Base-by-base conservation (phyloP, 2,888 invertebrate genomes). In the Erebia aethiops region DNA sequence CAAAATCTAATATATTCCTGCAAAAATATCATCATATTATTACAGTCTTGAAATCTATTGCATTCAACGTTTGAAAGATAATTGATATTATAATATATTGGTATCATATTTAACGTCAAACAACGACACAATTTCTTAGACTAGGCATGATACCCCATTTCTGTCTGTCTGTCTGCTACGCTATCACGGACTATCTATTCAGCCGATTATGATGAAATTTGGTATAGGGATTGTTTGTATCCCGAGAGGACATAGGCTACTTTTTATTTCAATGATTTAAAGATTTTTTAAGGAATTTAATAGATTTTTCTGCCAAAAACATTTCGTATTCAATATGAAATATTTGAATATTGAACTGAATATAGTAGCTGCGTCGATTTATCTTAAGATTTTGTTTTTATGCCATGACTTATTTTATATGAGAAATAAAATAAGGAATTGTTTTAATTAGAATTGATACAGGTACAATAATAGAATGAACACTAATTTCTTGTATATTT, bases 401-500 rank as follows among this genome's bases (percentile, higher is more conserved):
- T 84, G 84, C 85, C 87, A 86, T 89, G 85, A 80, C 77, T 81
- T 79, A 76, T 81, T 81, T 80, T 79, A 73, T 75, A 75, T 71
- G 66, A 65, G 66, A 72, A 67, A 63, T 65, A 78, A 78, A 72
- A 70, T 74, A 88, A 87, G 91, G 90, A 90, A 90, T 91, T 90
- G 90, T 88, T 74, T 87, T 86, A 76, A 74, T 76, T 76, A 79
- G 84, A 86, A 83, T 87, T 86, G 85, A 87, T 85, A 81, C 81
- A 82, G 84, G 86, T 87, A 86, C 85, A 85, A 85, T 82, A 84
- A 84, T 81, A 80, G 67, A 54, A 68, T 58, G 83, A 81, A 80
- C 80, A 78, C 82, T 82, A 71, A 75, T 84, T 89, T 85, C 82
- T 74, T 89, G 87, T 91, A 90, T 90, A 87, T 90, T 89, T 92